Evolutionary conservation across 2,113 vertebrate species (phyloP).

Genomic region (Entomyzon cyanotis): DNA sequence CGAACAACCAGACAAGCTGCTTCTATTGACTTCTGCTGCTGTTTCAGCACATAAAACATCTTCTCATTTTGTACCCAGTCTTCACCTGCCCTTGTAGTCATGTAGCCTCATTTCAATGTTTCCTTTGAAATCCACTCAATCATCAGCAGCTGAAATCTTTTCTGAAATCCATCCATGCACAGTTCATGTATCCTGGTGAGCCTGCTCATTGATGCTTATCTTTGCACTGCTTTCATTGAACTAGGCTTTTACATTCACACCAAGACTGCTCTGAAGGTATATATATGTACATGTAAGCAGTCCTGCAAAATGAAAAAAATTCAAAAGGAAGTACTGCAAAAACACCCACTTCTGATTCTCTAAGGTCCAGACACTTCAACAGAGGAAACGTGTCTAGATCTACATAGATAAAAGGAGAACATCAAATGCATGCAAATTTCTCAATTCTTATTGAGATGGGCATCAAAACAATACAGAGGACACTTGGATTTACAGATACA

Average conservation of each 20-base stretch:
- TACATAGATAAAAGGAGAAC: background rate
- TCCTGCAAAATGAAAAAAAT: background rate
- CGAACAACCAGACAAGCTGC: conserved; percentile 46
- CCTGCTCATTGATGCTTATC: conserved; percentile 44
- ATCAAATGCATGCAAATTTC: background rate
- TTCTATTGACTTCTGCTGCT: conserved; percentile 56
- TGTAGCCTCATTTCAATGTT: conserved; percentile 30
- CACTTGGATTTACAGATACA: background rate
- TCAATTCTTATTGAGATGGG: background rate
- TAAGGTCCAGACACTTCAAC: background rate
- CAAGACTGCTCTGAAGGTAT: conserved; percentile 13
- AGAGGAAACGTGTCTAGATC: background rate
- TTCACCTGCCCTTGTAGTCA: conserved; percentile 39
- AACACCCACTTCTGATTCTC: background rate
- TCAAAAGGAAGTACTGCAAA: background rate
- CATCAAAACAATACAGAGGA: background rate
- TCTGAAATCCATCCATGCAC: conserved; percentile 30
- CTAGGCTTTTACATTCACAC: conserved; percentile 29
- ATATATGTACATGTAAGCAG: background rate
- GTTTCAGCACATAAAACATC: conserved; percentile 53
- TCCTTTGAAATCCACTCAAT: conserved; percentile 57
- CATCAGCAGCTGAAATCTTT: conserved; percentile 45
- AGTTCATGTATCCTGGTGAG: conserved; percentile 42
- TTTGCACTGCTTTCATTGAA: background rate
- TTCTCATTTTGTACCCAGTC: background rate